These are phyloP conservation scores for Umimayanthus chanpuru DNA, from an alignment of 92 coral and sea anemone species.

Conservation along the genomic window DNA sequence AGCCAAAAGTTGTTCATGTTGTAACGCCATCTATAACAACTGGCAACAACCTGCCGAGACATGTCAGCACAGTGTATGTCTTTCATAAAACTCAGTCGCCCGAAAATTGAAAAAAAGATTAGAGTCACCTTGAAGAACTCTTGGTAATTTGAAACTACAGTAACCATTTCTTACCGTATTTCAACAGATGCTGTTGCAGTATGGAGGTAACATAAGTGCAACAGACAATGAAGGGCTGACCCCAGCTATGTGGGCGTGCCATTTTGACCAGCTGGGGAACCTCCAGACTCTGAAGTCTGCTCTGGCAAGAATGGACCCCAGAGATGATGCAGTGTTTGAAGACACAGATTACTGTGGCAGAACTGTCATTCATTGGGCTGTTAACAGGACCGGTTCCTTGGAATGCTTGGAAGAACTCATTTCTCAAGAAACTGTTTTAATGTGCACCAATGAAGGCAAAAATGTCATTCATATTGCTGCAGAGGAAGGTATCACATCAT, in stretches of 20 bases:
- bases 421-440: conserved; percentile 60
- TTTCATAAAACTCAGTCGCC: not conserved
- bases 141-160: not conserved
- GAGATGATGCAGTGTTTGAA: conserved; percentile 81
- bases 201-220: conserved; percentile 78
- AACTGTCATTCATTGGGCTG: conserved; percentile 93
- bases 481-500: conserved; percentile 71
- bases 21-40: too few relatives aligned
- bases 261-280: conserved; percentile 81
- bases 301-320: conserved; percentile 78
- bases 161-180: not conserved
- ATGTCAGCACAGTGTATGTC: too few relatives aligned
- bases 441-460: conserved; percentile 79
- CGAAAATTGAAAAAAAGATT: not conserved
- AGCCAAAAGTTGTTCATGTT: too few relatives aligned
- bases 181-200: conserved; percentile 74
- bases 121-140: not conserved
- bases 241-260: conserved; percentile 99
- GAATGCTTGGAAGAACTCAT: conserved; percentile 77
- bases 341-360: conserved; percentile 82
- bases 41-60: too few relatives aligned
- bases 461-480: conserved; percentile 89
- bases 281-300: conserved; percentile 69
- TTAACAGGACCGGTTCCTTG: conserved; percentile 70
- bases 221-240: conserved; percentile 83